Evolutionary conservation across 2,113 vertebrate genomes (phyloP), one percentile per base, ranked within the genome.

Genomic region (Willisornis vidua): DNA sequence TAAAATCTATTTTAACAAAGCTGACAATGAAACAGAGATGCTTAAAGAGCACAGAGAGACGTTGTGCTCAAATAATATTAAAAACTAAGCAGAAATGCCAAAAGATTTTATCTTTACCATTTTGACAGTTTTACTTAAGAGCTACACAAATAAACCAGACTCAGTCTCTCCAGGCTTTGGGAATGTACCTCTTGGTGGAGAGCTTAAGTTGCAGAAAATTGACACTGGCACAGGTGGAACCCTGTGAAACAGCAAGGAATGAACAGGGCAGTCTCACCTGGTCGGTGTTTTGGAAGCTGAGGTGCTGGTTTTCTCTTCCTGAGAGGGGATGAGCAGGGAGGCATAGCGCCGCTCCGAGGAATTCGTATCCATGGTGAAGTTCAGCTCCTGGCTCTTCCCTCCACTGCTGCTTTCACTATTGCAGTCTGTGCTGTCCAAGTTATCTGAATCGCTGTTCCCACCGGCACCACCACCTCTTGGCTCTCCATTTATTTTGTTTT

Each of bases 401-500:
- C 99, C 99, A 45, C 98, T 99, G 95, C 99, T 99, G 94, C 99
- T 99, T 96, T 99, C 99, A 5, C 99, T 99, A 39, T 99, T 99
- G 98, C 99, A 99, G 78, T 99, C 99, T 61, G 99, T 99, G 97
- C 99, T 99, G 54, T 99, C 99, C 98, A 99, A 75, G 90, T 99
- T 99, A 97, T 99, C 99, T 0, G 99, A 99, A 91, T 99, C 99
- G 31, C 99, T 99, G 82, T 99, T 99, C 51, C 98, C 99, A n/a
- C 99, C 98, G 2, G 98, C 97, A 76, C 98, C 97, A 66, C 98
- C 98, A 90, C 98, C 98, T 97, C 99, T 98, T 37, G 98, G 98
- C 95, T 99, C 99, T 46, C 99, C 99, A 1, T 99, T 99, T 97
- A 99, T 99, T 98, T 99, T 99, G 97, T 99, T 99, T 98, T 99